Conservation (phyloP, 2,888 invertebrate species). For the Drosophila greeni region DNA sequence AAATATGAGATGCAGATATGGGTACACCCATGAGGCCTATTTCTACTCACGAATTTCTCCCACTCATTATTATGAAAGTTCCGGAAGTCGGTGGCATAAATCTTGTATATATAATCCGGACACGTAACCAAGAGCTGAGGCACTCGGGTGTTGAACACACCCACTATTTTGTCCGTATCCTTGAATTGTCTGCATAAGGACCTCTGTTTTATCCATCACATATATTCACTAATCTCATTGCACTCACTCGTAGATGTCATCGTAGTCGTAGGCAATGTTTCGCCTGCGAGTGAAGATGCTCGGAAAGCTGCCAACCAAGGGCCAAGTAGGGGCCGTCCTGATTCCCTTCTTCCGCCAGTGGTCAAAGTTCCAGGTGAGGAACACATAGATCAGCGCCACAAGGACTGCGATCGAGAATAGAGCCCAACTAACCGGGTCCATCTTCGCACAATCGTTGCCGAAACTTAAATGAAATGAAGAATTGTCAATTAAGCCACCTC, state of each 20-base stretch:
- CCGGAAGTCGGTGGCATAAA: constrained; percentile 78
- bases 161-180: constrained; percentile 74
- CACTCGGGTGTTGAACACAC: constrained; percentile 74
- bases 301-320: constrained; percentile 77
- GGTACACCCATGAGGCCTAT: neutral
- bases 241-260: constrained; percentile 77
- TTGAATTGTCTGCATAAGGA: constrained; percentile 39
- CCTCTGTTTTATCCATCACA: too few relatives aligned
- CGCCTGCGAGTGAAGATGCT: constrained; percentile 64
- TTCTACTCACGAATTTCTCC: constrained; percentile 58
- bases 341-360: constrained; percentile 78
- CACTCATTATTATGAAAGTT: constrained; percentile 76
- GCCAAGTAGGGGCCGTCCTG: constrained; percentile 71
- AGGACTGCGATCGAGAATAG: constrained; percentile 6
- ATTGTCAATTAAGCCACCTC: neutral
- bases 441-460: constrained; percentile 2
- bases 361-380: constrained; percentile 71
- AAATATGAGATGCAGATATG: neutral
- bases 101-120: constrained; percentile 74
- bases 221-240: neutral
- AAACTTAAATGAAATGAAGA: constrained; percentile 22
- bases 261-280: constrained; percentile 73
- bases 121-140: constrained; percentile 77
- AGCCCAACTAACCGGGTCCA: constrained; percentile 35
- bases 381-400: constrained; percentile 56